These are phyloP conservation scores for Otis tarda DNA, from an alignment of 2,113 vertebrate species.

Conservation along the genomic window DNA sequence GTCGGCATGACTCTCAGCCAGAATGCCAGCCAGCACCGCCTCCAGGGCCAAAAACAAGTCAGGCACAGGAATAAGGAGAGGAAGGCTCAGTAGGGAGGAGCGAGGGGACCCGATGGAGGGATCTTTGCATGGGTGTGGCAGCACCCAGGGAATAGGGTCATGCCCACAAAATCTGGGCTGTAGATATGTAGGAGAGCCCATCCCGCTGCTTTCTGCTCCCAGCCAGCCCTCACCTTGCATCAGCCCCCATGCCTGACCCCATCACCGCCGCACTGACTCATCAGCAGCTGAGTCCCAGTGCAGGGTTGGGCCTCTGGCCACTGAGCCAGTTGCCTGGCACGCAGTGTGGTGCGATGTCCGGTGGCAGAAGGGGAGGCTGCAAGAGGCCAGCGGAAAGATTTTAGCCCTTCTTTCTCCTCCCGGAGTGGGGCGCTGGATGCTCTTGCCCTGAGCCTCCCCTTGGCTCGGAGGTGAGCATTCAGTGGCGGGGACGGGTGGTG, in stretches of 20 bases:
- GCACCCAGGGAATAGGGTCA: background rate
- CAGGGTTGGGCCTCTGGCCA: background rate
- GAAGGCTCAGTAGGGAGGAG: background rate
- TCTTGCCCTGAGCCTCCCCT: background rate
- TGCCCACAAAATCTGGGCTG: background rate
- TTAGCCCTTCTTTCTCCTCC: background rate
- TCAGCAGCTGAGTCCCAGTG: background rate
- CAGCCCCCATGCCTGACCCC: background rate
- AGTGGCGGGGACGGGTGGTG: background rate
- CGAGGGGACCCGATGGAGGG: background rate
- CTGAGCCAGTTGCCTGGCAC: background rate
- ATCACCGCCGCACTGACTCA: rapidly evolving
- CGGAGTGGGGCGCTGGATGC: rapidly evolving
- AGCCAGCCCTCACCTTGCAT: background rate
- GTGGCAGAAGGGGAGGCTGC: background rate
- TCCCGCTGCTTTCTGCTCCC: background rate
- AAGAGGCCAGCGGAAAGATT: background rate
- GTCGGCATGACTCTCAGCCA: conserved; percentile 29
- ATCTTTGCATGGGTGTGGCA: background rate
- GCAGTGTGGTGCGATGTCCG: rapidly evolving
- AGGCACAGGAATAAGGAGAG: background rate
- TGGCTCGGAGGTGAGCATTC: rapidly evolving
- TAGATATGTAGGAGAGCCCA: rapidly evolving
- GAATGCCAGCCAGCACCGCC: conserved; percentile 22
- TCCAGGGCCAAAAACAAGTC: background rate